A percentile compares a stretch with the other conserved stretches of the same genome.
Conservation (phyloP, 2,113 vertebrate species). For the Bubo bubo region DNA sequence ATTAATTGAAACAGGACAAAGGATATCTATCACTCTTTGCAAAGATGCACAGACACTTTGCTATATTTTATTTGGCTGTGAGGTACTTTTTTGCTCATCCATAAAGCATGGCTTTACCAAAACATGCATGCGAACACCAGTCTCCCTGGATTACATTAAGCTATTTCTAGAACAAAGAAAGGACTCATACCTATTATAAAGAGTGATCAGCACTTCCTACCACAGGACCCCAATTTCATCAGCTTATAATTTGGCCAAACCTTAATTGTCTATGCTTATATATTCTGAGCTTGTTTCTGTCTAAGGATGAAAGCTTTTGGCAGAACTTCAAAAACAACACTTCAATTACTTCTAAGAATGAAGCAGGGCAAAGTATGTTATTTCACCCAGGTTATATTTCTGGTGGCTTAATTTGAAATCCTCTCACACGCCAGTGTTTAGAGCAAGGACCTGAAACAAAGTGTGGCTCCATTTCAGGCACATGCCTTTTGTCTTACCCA, state of each 20-base stretch:
- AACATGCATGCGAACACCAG: rapidly evolving
- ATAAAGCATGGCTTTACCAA: neutral
- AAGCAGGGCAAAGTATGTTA: neutral
- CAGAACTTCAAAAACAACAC: neutral
- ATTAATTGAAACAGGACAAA: neutral
- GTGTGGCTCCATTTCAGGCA: neutral
- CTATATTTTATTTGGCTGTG: neutral
- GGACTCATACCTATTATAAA: neutral
- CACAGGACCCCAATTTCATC: neutral
- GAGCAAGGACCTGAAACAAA: neutral
- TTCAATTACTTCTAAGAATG: neutral
- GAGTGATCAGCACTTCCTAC: neutral
- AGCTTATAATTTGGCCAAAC: neutral
- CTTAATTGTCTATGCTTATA: neutral
- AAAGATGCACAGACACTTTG: neutral
- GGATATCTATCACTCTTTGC: neutral
- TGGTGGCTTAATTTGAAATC: neutral
- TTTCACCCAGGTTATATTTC: neutral
- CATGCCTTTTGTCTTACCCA: neutral
- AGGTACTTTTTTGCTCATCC: neutral
- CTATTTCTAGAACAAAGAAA: neutral
- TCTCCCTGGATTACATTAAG: neutral
- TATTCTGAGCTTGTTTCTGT: neutral
- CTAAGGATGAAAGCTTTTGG: neutral
- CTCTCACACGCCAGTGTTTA: neutral